Base-by-base conservation (phyloP, 2,888 invertebrate species). In the Pomacea canaliculata region DNA sequence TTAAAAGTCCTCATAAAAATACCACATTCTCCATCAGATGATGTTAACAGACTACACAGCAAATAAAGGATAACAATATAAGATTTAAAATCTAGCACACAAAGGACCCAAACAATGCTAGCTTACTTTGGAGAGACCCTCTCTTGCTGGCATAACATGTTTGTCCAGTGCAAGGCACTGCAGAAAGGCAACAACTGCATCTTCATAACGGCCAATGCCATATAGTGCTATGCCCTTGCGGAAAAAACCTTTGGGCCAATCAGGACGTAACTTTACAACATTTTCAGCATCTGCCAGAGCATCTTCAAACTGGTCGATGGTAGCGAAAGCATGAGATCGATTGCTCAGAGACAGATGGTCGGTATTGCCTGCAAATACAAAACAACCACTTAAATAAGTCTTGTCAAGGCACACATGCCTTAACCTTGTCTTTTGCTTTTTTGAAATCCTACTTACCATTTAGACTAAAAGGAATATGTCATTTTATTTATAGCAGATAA, bases 221-320 rank as follows among this genome's bases (percentile, higher is more conserved):
- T 91, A 91, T 73, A 94, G 90, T 27, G 93, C 93, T 79, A 92
- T 88, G 19, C 93, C 93, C 86, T 93, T 91, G 67, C 93, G 91
- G 83, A 92, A 93, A 87, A 93, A 93, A 37, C 93, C 93, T 93
- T 94, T 94, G 80, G 94, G 93, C 93, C 94, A 95, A 82, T 93
- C 92, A 70, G 94, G 94, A 81, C 93, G 92, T 76, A 93, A 89
- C 83, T 92, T 92, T 72, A 94, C 91, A 49, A 94, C 94, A 82
- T 92, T 92, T 84, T 94, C 94, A 79, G 94, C 94, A 89, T 94
- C 94, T 76, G 92, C 92, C 78, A 94, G 90, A 48, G 94, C 94
- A 83, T 93, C 94, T 85, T 93, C 93, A 84, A 92, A 93, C 85
- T 93, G 91, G 82, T 93, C 93, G 82, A 94, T 90, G 80, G 93